These are phyloP conservation scores for Homarus gammarus DNA, from an alignment of 2,888 invertebrate species.

Conservation along the genomic window DNA sequence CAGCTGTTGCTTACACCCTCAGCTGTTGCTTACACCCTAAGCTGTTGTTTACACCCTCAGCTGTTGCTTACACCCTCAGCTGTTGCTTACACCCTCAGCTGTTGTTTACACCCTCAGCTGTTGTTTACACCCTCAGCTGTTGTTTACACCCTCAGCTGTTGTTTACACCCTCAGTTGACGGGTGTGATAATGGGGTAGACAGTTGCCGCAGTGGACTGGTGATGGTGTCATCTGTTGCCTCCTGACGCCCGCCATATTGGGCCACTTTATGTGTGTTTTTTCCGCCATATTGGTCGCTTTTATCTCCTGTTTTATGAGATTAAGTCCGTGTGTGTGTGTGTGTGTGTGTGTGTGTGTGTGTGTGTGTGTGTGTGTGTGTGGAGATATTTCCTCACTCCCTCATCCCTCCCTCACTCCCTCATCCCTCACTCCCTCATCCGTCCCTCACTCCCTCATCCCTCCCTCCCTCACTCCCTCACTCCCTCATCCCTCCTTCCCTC, in stretches of 20 bases:
- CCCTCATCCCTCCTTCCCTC: too few species aligned
- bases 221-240: neutral
- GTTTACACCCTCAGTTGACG: neutral
- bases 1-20: too few species aligned
- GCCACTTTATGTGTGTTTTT: neutral
- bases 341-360: slow-evolving; percentile 13
- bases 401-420: too few species aligned
- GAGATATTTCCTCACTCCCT: neutral
- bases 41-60: too few species aligned
- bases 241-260: neutral
- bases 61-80: too few species aligned
- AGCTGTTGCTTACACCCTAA: too few species aligned
- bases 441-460: too few species aligned
- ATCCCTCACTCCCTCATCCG: too few species aligned
- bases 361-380: neutral
- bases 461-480: too few species aligned
- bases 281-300: too few species aligned
- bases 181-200: neutral
- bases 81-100: neutral
- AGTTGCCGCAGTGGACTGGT: neutral
- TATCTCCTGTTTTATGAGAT: too few species aligned
- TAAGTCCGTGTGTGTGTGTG: slow-evolving; percentile 3
- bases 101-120: neutral
- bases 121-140: neutral
- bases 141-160: neutral